phyloP scores from a whole-genome alignment of 2,888 invertebrate genomes.

The Stenchaetothrips biformis region DNA sequence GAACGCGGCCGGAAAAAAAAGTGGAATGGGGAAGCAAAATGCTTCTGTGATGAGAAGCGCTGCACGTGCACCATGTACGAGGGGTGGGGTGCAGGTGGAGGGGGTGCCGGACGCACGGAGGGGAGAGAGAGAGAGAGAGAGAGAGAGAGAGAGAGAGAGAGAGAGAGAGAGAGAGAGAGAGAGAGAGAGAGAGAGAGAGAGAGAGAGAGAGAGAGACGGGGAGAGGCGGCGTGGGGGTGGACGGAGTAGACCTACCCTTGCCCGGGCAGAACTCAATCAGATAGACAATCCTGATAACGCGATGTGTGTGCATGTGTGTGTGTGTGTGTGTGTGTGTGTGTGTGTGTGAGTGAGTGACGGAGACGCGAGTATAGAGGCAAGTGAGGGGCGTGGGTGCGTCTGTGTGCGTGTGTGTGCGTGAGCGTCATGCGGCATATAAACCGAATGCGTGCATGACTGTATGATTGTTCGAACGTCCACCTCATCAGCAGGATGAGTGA shows the following conservation, averaged over 20 bases:
- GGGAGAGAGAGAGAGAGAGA: too few relatives aligned
- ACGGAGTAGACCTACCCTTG: neutral
- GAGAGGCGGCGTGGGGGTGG: neutral
- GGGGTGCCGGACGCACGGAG: neutral
- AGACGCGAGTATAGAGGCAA: too few relatives aligned
- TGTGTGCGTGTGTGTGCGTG: neutral
- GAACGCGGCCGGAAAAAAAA: too few relatives aligned
- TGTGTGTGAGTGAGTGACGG: neutral
- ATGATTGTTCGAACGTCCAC: conserved; percentile 16
- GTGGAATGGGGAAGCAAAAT: neutral
- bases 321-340: neutral
- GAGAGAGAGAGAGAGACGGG: neutral
- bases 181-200: too few relatives aligned
- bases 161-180: too few relatives aligned
- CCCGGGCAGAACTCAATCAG: conserved; percentile 22
- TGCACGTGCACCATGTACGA: neutral
- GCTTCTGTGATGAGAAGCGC: conserved; percentile 16
- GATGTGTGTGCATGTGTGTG: neutral
- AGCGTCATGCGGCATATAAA: conserved; percentile 11
- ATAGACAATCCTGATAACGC: conserved; percentile 19
- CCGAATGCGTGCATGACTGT: conserved; percentile 15
- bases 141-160: too few relatives aligned
- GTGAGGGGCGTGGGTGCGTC: neutral
- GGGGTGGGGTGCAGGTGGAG: neutral
- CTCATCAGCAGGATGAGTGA: conserved; percentile 7